phyloP scores from a whole-genome alignment of 2,797 vertebrate genomes.

The Cirrhinus molitorella region DNA sequence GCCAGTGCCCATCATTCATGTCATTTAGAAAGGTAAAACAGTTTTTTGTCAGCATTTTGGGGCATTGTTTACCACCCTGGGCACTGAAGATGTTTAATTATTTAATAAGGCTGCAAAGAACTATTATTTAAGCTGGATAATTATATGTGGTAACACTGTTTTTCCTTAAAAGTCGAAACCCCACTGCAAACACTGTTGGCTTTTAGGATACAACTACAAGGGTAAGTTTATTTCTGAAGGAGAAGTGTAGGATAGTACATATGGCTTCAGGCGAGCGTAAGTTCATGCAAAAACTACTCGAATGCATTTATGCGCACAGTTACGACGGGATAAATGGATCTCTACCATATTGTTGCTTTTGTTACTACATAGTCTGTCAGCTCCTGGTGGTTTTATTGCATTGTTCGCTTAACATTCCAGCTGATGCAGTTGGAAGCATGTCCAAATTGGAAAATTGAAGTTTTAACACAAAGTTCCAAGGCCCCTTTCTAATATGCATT shows the following conservation, averaged over 20 bases:
- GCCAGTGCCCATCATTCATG: constrained; percentile 1
- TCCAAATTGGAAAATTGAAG: constrained; percentile 12
- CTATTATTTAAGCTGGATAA: constrained; percentile 17
- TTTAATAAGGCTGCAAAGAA: constrained; percentile 5
- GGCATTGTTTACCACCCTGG: constrained; percentile 9
- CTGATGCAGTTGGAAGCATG: constrained; percentile 62
- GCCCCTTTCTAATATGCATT: neutral
- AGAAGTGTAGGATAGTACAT: neutral
- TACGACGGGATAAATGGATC: neutral
- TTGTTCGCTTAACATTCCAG: constrained; percentile 60
- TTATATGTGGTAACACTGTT: constrained; percentile 5
- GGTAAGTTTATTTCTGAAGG: neutral
- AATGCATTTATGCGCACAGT: neutral
- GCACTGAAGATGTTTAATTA: neutral
- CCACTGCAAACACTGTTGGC: constrained; percentile 19
- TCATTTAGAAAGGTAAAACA: neutral
- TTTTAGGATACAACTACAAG: neutral
- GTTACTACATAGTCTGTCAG: constrained; percentile 57
- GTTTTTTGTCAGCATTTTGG: constrained; percentile 29
- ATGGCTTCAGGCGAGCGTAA: neutral
- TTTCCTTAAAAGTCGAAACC: constrained; percentile 14
- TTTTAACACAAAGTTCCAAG: neutral
- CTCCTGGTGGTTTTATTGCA: constrained; percentile 62
- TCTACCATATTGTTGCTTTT: constrained; percentile 34
- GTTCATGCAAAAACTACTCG: neutral